phyloP scores from a whole-genome alignment of 2,888 invertebrate genomes.

The Tethea ocularis region DNA sequence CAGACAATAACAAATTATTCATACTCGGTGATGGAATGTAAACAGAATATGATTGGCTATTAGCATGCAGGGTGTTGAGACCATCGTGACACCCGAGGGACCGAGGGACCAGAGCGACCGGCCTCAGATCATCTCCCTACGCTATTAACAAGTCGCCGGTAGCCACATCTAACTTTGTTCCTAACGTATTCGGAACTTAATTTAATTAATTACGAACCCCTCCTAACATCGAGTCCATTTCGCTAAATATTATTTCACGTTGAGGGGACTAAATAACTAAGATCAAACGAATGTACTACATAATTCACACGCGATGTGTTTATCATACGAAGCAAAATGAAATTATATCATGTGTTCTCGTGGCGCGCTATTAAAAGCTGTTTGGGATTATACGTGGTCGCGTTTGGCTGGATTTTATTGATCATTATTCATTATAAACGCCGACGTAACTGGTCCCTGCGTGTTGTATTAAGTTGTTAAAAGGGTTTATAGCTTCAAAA shows the following conservation, averaged over 20 bases:
- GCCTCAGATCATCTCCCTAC: constrained; percentile 64
- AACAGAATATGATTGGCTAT: constrained; percentile 84
- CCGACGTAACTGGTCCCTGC: constrained; percentile 57
- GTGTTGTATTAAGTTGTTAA: constrained; percentile 68
- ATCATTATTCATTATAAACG: constrained; percentile 75
- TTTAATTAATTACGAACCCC: constrained; percentile 80
- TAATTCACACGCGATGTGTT: constrained; percentile 51
- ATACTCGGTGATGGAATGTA: constrained; percentile 82
- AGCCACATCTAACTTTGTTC: constrained; percentile 74
- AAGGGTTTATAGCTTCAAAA: constrained; percentile 60
- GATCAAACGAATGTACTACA: constrained; percentile 64
- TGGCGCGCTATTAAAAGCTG: constrained; percentile 46
- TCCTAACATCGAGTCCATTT: constrained; percentile 63
- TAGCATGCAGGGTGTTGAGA: constrained; percentile 72
- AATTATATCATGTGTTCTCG: constrained; percentile 46
- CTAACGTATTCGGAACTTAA: constrained; percentile 79
- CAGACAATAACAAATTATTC: constrained; percentile 83
- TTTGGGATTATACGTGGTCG: constrained; percentile 50
- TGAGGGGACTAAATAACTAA: constrained; percentile 58
- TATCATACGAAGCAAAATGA: constrained; percentile 54
- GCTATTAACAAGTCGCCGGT: constrained; percentile 76
- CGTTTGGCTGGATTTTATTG: constrained; percentile 69
- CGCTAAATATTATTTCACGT: constrained; percentile 72
- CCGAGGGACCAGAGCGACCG: constrained; percentile 39
- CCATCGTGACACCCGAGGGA: constrained; percentile 57